Base-by-base conservation (phyloP, 1,140 invertebrate genomes). In the Dreissena rostriformis region DNA sequence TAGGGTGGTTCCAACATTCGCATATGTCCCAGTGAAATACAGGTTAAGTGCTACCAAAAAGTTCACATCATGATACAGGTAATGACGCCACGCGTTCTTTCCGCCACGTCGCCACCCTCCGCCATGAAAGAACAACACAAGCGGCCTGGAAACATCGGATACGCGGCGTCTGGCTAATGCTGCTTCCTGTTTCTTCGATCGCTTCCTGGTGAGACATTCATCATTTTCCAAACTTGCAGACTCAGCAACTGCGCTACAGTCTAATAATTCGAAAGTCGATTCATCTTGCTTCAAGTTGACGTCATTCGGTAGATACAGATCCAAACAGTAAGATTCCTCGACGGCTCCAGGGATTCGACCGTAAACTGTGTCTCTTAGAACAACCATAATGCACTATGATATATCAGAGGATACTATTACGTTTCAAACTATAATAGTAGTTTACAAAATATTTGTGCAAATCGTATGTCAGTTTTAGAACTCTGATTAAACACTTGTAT, bases 81-180 rank as follows among this genome's bases (percentile, higher is more conserved):
- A 87, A 49, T 85, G 84, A 22, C 82, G 81, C 86, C 86, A 87
- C 2, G 86, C 83, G 11, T 51, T n/a, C 39, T 73, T 71, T 14
- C 67, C 86, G 4, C 86, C 86, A 5, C 86, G 63, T 53, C 86
- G 28, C 86, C 86, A 87, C 4, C 86, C 86, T 7, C 86, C 86
- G 6, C 86, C 86, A 28, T 87, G 86, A 77, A 87, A 61, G 49
- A 87, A 87, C 57, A 87, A 39, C n/a, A 85, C 86, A 66, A 85
- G 63, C 14, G 86, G 86, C 15, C 28, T 8, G 29, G 6, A 17
- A 19, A n/a, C 7, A 17, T 28, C 29, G 19, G 15, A 12, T 12
- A 29, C 7, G 24, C n/a, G 10, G n/a, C 17, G 6, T 1, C 19
- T 63, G 12, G 4, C 39, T 24, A 55, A 26, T n/a, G n/a, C 51